A percentile compares a stretch with the other conserved stretches of the same genome.
These are phyloP conservation scores for Xiphydria camelus DNA, from an alignment of 2,888 invertebrate genomes.

Conservation along the genomic window DNA sequence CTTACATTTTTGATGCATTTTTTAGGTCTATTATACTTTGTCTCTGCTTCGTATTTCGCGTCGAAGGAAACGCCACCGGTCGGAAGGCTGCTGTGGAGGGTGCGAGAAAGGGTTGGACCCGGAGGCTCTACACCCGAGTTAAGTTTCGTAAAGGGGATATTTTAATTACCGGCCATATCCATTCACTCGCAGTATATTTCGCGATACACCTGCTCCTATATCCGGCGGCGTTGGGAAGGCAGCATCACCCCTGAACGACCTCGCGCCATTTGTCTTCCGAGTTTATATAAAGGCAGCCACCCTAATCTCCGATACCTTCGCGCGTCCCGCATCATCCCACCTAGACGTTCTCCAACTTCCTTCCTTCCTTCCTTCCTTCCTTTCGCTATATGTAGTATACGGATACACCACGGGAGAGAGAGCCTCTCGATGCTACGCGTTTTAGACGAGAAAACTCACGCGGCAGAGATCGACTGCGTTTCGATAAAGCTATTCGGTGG, in stretches of 20 bases:
- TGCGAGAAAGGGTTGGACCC: too few species aligned
- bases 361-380: constrained; percentile 8
- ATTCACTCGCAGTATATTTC: constrained; percentile 39
- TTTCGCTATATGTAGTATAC: too few species aligned
- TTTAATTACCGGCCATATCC: constrained; percentile 46
- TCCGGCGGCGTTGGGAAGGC: constrained; percentile 32
- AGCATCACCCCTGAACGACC: constrained; percentile 24
- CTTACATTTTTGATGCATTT: too few species aligned
- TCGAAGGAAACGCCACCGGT: too few species aligned
- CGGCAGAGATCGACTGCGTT: constrained; percentile 45
- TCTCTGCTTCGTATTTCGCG: too few species aligned
- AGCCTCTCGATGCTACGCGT: constrained; percentile 15
- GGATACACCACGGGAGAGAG: too few species aligned
- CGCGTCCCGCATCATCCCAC: too few species aligned
- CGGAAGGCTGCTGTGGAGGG: too few species aligned
- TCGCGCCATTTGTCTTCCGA: constrained; percentile 46
- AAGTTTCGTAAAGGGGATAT: constrained; percentile 44
- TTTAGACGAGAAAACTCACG: constrained; percentile 9
- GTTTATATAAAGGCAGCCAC: constrained; percentile 44
- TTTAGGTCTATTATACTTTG: too few species aligned
- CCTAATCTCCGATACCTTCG: constrained; percentile 16
- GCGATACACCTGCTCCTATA: constrained; percentile 46
- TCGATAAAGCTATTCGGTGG: constrained; percentile 40
- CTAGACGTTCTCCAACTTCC: constrained; percentile 15
- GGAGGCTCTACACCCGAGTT: constrained; percentile 14